Conservation (phyloP, 2,797 vertebrate genomes). For the Pseudomugil tenellus region DNA sequence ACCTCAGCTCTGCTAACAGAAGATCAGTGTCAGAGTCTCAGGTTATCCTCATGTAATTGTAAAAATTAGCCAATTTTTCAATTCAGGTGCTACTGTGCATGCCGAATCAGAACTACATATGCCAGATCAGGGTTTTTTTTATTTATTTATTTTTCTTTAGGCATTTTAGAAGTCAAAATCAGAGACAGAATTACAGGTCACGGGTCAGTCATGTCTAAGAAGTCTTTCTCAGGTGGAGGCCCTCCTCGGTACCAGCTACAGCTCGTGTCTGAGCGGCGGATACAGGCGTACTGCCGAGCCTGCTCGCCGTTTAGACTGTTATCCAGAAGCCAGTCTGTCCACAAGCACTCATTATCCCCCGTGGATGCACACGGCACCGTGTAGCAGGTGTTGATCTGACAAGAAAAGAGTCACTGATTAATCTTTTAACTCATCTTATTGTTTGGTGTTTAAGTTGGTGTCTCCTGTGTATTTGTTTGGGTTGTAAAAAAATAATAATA, state of each 20-base stretch:
- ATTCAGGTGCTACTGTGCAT: constrained; percentile 43
- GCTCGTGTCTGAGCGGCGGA: constrained; percentile 86
- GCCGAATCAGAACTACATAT: constrained; percentile 47
- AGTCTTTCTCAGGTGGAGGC: constrained; percentile 87
- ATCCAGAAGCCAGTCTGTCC: constrained; percentile 92
- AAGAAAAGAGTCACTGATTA: constrained; percentile 27
- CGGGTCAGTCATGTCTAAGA: constrained; percentile 89
- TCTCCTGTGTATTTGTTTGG: neutral
- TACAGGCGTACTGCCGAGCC: constrained; percentile 90
- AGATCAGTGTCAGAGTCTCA: constrained; percentile 26
- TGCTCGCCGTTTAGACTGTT: constrained; percentile 87
- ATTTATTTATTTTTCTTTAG: constrained; percentile 33
- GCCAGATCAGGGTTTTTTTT: constrained; percentile 43
- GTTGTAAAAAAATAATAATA: neutral
- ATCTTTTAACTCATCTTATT: neutral
- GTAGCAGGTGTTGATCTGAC: constrained; percentile 91
- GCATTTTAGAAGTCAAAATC: constrained; percentile 22
- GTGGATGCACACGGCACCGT: constrained; percentile 83
- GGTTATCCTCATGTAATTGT: constrained; percentile 20
- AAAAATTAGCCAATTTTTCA: constrained; percentile 27
- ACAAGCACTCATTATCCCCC: constrained; percentile 89
- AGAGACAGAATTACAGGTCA: constrained; percentile 69
- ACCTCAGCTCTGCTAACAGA: constrained; percentile 37
- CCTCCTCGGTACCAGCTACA: constrained; percentile 92
- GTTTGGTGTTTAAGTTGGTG: neutral